Percentiles rank a stretch among this genome's conserved stretches.
These are phyloP conservation scores for Zeus faber DNA, from an alignment of 2,113 vertebrate genomes.

Conservation along the genomic window DNA sequence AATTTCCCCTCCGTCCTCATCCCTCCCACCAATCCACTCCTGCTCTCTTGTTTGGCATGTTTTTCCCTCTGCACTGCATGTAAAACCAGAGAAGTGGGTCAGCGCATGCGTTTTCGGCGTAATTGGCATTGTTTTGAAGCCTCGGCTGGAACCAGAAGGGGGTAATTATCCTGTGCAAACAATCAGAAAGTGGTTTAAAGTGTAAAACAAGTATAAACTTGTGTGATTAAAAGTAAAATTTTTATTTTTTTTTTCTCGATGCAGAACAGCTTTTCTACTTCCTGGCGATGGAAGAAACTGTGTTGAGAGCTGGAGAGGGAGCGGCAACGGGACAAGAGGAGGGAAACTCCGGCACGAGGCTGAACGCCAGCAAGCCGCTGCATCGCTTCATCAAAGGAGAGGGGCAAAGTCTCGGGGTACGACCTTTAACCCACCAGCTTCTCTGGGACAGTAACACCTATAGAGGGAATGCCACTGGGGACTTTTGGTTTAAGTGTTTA, in stretches of 20 bases:
- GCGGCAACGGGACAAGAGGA: conserved; percentile 8
- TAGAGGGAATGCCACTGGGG: too few relatives aligned
- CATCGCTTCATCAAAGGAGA: conserved; percentile 55
- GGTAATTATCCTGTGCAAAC: neutral
- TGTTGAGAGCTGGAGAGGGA: conserved; percentile 23
- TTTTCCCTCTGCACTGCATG: too few relatives aligned
- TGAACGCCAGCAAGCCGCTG: conserved; percentile 50
- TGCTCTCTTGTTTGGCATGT: too few relatives aligned
- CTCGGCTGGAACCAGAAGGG: neutral
- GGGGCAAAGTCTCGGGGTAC: conserved; percentile 59
- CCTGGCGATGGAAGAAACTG: conserved; percentile 36
- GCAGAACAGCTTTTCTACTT: neutral
- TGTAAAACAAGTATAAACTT: neutral
- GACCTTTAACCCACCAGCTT: neutral
- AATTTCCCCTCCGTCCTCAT: too few relatives aligned
- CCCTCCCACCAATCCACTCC: too few relatives aligned
- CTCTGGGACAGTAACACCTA: too few relatives aligned
- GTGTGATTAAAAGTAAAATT: neutral
- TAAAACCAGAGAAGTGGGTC: conserved; percentile 26
- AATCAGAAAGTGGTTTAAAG: neutral
- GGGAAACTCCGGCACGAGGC: neutral
- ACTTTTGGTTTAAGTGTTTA: neutral
- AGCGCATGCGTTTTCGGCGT: neutral
- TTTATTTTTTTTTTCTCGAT: neutral
- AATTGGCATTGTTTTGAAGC: neutral